A percentile compares a stretch with the other conserved stretches of the same genome.
Evolutionary conservation across 2,888 invertebrate genomes (phyloP).

Genomic region (Invenusta paracnida): DNA sequence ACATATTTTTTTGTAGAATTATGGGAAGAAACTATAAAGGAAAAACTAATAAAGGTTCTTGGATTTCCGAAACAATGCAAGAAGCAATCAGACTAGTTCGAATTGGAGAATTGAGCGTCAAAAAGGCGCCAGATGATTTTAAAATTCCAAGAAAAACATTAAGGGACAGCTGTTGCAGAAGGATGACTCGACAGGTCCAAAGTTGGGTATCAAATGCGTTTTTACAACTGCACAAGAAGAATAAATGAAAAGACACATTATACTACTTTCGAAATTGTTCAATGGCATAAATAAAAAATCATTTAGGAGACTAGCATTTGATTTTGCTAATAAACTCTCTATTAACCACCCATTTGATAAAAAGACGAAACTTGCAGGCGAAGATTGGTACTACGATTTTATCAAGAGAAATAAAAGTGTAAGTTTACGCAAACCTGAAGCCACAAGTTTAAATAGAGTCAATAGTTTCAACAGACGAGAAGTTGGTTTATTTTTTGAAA

Average conservation of each 20-base stretch:
- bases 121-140: not conserved
- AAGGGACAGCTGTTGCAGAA: conserved; percentile 6
- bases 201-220: not conserved
- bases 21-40: not conserved
- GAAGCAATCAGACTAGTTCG: not conserved
- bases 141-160: not conserved
- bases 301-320: conserved; percentile 18
- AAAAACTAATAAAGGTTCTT: not conserved
- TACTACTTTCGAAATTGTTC: not conserved
- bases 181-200: not conserved
- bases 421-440: conserved; percentile 33
- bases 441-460: conserved; percentile 37
- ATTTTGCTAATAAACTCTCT: not conserved
- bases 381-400: conserved; percentile 37
- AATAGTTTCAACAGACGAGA: conserved; percentile 32
- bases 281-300: not conserved
- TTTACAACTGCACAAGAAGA: conserved; percentile 18
- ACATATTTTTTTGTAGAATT: no score
- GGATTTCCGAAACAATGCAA: not conserved
- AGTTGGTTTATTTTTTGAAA: conserved; percentile 37
- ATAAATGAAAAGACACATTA: not conserved
- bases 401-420: conserved; percentile 20
- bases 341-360: not conserved
- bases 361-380: not conserved
- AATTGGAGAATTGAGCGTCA: not conserved